Evolutionary conservation across 2,888 invertebrate genomes (phyloP), one percentile per base, ranked within the genome.

Genomic region (Drosophila fungiperda): DNA sequence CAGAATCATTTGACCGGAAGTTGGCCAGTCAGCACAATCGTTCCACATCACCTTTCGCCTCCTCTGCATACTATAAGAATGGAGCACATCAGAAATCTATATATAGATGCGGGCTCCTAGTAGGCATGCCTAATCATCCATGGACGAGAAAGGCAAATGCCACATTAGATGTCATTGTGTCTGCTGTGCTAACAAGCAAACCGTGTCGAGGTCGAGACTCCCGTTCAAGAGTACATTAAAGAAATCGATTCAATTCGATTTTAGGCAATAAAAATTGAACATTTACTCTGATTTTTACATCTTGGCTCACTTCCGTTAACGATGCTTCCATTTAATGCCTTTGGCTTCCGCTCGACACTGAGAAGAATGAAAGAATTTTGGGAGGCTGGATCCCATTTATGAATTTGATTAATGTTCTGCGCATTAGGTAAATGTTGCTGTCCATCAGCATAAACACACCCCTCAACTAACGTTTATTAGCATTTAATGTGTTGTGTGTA

Each of bases 1-100:
- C 87, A 70, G 59, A 78, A 57, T 60, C 89, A 85, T 77, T 87
- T 88, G 85, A 89, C 89, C 88, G 87, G 89, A 89, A 89, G 83
- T 45, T 81, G 88, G 81, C 83, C 89, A 87, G 83, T 88, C 90
- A 85, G 88, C 90, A 90, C 65, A 89, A 85, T 69, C 83, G 82
- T 68, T 52, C 76, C 82, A 80, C 80, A 29, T 84, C 74, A 85
- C 87, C 85, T 89, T 73, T 61, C 20, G n/a, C 40, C 9, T 32
- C 42, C 60, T 29, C 33, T 12, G 26, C 26, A 40, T 50, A 58
- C 15, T 36, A 29, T 49, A 45, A 45, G 45, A 15, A 45, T 23
- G 45, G 45, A 45, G 15, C 8, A 45, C 23, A 45, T 45, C 45
- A 15, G 8, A 15, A 8, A 2, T 8, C 45, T 45, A 49, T 62